Conservation (phyloP, 2,113 vertebrate species). For the Mus spicilegus region DNA sequence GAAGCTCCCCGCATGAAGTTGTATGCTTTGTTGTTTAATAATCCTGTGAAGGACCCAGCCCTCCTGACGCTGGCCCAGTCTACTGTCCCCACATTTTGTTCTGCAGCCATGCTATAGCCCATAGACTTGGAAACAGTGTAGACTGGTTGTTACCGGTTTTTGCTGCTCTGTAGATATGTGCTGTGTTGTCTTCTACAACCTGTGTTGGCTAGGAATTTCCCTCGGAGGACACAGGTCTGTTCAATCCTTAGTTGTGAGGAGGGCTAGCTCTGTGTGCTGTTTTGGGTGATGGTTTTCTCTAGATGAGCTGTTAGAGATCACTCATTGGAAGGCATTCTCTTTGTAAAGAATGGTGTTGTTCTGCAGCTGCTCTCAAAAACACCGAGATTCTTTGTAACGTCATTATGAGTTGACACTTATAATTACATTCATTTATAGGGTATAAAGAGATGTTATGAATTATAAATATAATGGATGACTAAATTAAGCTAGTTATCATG, state of each 20-base stretch:
- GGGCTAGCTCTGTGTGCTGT: too few species aligned
- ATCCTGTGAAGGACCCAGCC: neutral
- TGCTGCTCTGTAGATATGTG: neutral
- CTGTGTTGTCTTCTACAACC: neutral
- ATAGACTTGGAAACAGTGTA: neutral
- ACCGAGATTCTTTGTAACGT: neutral
- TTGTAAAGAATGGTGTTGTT: neutral
- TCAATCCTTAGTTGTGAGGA: neutral
- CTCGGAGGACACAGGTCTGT: neutral
- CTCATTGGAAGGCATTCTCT: neutral
- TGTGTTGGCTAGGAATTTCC: neutral
- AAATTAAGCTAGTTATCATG: neutral
- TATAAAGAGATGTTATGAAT: neutral
- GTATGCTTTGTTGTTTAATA: neutral
- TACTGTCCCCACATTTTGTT: neutral
- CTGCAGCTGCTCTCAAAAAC: constrained; percentile 32
- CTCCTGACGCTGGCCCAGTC: neutral
- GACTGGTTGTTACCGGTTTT: neutral
- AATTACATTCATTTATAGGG: neutral
- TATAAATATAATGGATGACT: neutral
- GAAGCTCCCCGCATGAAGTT: neutral
- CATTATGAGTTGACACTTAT: neutral
- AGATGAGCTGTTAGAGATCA: neutral
- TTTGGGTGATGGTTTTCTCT: neutral
- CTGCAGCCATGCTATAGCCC: neutral